phyloP scores from a whole-genome alignment of 1,140 invertebrate species.

The Ostrea edulis region DNA sequence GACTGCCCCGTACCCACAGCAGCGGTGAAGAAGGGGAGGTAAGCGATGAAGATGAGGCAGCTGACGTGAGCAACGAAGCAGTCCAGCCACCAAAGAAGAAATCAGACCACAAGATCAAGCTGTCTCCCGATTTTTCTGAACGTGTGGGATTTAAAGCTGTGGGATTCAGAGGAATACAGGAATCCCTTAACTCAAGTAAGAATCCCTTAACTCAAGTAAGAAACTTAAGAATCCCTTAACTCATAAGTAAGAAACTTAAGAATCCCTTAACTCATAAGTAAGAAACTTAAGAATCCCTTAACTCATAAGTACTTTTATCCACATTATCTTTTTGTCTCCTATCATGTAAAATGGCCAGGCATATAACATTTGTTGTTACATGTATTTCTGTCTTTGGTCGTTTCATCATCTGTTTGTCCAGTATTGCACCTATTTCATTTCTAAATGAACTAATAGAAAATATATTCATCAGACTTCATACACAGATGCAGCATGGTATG shows the following conservation, averaged over 20 bases:
- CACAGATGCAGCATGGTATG: too few relatives aligned
- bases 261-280: slow-evolving; percentile 75
- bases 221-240: slow-evolving; percentile 71
- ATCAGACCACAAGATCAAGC: slow-evolving; percentile 66
- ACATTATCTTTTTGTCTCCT: too few relatives aligned
- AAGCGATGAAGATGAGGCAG: slow-evolving; percentile 76
- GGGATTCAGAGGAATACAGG: slow-evolving; percentile 79
- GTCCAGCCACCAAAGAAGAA: slow-evolving; percentile 60
- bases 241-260: slow-evolving; percentile 77
- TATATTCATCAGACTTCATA: too few relatives aligned
- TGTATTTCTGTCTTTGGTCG: too few relatives aligned
- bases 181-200: slow-evolving; percentile 75
- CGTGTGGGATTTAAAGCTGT: slow-evolving; percentile 81
- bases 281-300: slow-evolving; percentile 71
- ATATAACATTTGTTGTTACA: too few relatives aligned
- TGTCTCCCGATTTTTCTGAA: slow-evolving; percentile 78
- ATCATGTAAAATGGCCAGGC: too few relatives aligned
- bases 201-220: too few relatives aligned
- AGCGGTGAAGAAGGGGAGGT: slow-evolving; percentile 67
- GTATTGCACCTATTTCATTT: too few relatives aligned
- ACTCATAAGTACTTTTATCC: slow-evolving; percentile 64
- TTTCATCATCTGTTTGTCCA: too few relatives aligned
- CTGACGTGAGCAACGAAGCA: slow-evolving; percentile 65
- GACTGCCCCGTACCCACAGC: slow-evolving; percentile 55
- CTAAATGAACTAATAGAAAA: too few relatives aligned